phyloP scores from a whole-genome alignment of 2,113 vertebrate genomes.

The Climacteris rufus region DNA sequence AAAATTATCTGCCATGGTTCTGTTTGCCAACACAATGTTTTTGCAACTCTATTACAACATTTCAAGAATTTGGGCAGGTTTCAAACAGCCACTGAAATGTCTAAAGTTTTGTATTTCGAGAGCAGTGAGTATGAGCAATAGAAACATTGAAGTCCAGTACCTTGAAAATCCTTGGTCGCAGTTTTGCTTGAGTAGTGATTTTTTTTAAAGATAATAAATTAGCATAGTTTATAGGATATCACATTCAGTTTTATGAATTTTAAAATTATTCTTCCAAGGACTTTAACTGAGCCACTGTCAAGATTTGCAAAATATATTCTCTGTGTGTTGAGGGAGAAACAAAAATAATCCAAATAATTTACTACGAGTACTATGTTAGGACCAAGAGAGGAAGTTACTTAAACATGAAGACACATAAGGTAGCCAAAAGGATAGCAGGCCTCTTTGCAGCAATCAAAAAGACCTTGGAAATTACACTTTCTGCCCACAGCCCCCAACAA shows the following conservation, averaged over 20 bases:
- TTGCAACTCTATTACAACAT: not conserved
- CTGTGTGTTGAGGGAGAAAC: not conserved
- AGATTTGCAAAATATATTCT: not conserved
- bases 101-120: not conserved
- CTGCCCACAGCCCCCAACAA: not conserved
- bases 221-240: not conserved
- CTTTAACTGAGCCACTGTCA: not conserved
- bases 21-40: not conserved
- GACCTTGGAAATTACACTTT: not conserved
- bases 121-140: not conserved
- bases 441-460: not conserved
- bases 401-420: not conserved
- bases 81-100: not conserved
- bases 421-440: not conserved
- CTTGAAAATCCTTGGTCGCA: not conserved
- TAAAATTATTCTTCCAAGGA: not conserved
- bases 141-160: not conserved
- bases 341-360: not conserved
- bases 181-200: not conserved
- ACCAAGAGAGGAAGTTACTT: not conserved
- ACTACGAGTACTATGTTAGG: not conserved
- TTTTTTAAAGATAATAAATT: not conserved
- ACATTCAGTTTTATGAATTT: not conserved
- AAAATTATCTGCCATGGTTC: not conserved
- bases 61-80: not conserved